Percentiles rank a stretch among this genome's conserved stretches.
Conservation (phyloP, 2,797 vertebrate species). For the Valencia hispanica region DNA sequence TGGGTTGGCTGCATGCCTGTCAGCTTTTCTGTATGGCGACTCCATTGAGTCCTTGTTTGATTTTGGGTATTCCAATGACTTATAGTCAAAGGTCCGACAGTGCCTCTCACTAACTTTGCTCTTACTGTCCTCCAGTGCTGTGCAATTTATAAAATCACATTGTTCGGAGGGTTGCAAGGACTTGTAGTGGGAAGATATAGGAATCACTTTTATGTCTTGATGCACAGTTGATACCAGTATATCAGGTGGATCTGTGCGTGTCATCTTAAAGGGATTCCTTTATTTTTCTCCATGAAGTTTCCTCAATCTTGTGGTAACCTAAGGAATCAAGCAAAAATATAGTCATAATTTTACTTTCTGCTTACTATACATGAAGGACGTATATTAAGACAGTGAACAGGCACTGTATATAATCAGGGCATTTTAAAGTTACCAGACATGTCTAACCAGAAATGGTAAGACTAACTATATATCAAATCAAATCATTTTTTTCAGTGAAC, state of each 20-base stretch:
- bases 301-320: constrained; percentile 81
- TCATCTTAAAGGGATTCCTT: constrained; percentile 94
- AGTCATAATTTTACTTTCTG: constrained; percentile 20
- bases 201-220: constrained; percentile 90
- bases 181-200: constrained; percentile 78
- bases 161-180: constrained; percentile 80
- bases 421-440: not conserved
- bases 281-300: constrained; percentile 85
- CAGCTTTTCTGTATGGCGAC: constrained; percentile 76
- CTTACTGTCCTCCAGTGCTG: constrained; percentile 80
- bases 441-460: not conserved
- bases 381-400: not conserved
- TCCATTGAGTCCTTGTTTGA: constrained; percentile 81
- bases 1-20: constrained; percentile 78
- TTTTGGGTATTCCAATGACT: constrained; percentile 85
- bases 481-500: not conserved
- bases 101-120: constrained; percentile 90
- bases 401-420: not conserved
- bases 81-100: constrained; percentile 89
- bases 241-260: constrained; percentile 97
- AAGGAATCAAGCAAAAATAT: constrained; percentile 43
- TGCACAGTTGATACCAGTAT: constrained; percentile 94
- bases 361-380: not conserved
- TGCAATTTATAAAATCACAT: constrained; percentile 88
- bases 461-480: not conserved